A percentile compares a stretch with the other conserved stretches of the same genome.
Conservation (phyloP, 2,888 invertebrate species). For the Spodoptera picta region DNA sequence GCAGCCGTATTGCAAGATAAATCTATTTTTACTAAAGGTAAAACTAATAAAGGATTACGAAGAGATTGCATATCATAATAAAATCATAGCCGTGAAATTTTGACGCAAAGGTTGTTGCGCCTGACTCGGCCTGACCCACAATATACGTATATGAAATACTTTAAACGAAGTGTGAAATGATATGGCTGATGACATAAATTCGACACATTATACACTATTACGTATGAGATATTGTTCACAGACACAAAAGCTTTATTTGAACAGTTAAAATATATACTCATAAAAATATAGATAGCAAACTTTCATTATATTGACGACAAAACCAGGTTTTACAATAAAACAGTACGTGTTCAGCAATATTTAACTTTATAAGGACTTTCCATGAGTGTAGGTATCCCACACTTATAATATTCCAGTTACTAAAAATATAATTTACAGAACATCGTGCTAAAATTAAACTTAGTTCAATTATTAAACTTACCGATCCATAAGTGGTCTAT, state of each 20-base stretch:
- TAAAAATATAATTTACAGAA: slow-evolving; percentile 15
- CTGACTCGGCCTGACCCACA: slow-evolving; percentile 39
- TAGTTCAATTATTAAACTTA: slow-evolving; percentile 31
- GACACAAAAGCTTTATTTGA: slow-evolving; percentile 1
- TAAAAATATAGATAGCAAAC: slow-evolving; percentile 8
- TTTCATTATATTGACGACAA: neutral
- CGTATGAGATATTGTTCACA: slow-evolving; percentile 8
- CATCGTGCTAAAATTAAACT: slow-evolving; percentile 27
- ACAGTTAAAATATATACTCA: neutral
- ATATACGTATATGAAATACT: slow-evolving; percentile 54
- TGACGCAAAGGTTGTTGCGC: slow-evolving; percentile 55
- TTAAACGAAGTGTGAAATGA: slow-evolving; percentile 61
- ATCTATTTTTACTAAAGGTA: slow-evolving; percentile 44
- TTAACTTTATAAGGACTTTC: too few species aligned
- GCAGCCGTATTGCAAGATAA: slow-evolving; percentile 28
- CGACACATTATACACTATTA: slow-evolving; percentile 12
- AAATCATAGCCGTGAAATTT: slow-evolving; percentile 63
- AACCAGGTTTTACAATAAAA: neutral
- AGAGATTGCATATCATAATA: slow-evolving; percentile 62
- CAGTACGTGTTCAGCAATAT: neutral
- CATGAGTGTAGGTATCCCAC: slow-evolving; percentile 1
- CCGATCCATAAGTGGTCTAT: slow-evolving; percentile 42
- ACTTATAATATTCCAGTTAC: slow-evolving; percentile 21
- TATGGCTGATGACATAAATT: slow-evolving; percentile 51
- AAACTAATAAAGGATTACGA: slow-evolving; percentile 54